Base-by-base conservation (phyloP, 2,888 invertebrate species). In the Liopterus haemorrhoidalis region DNA sequence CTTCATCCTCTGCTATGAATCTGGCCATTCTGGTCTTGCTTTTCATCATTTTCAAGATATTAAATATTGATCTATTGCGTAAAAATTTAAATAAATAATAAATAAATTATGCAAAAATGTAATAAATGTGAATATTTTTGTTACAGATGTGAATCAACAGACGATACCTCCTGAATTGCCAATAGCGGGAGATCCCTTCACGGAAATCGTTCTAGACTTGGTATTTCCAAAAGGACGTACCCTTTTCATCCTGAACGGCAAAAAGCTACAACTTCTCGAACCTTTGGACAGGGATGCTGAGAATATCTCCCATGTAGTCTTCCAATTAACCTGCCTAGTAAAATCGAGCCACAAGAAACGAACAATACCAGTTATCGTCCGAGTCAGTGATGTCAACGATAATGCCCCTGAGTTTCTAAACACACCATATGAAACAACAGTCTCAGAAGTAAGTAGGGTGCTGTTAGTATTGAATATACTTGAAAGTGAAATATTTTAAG, bases 321-420 rank as follows among this genome's bases (percentile, higher is more conserved):
- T 91, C 64, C 74, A 89, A 89, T 72, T 90, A 66, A 82, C 84
- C 53, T 91, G 91, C 66, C 85, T 85, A 53, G 81, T 88, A 57
- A 81, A 81, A 70, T 75, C 82, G 38, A 83, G 85, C 31, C 81
- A 81, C 67, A 87, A 85, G 65, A 82, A 85, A 65, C 78, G 86
- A 53, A 87, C 85, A 50, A 85, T 90, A 66, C 91, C 91, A 44
- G 82, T 91, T 57, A 89, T 91, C 63, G 89, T 90, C 54, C 75
- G 91, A 69, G 85, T 91, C 58, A 88, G 87, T 24, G 91, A 92
- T 70, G 81, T 91, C 64, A 91, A 92, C 64, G 91, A 92, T 69
- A 92, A 92, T 69, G 80, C 84, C 40, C 91, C 91, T 19, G 75
- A 81, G 60, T 91, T 92, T 69, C 75, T 85, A 63, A 85, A 84